Evolutionary conservation across 2,888 invertebrate species (phyloP), one percentile per base, ranked within the genome.

Genomic region (Perdita meconis): DNA sequence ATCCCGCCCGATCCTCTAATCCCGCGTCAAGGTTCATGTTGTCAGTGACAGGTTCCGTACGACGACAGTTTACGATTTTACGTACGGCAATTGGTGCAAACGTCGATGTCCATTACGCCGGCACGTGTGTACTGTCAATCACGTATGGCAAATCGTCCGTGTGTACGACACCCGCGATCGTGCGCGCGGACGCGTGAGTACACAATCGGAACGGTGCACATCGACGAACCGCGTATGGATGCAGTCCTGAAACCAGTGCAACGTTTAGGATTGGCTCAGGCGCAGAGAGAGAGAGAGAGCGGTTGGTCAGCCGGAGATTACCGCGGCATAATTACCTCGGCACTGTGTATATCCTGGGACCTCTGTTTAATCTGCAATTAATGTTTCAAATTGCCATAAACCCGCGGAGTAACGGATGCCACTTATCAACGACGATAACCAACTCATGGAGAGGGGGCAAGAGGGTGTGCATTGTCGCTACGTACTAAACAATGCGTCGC

Each of bases 301-400:
- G 89, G 90, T 86, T 89, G 91, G 90, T 87, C 89, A 87, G 84
- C 87, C 87, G 87, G 88, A 91, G 91, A 91, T 91, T 91, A 91
- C 90, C 87, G 89, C 81, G 86, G 88, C 87, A 90, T 90, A 90
- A 91, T 91, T 90, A 90, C 89, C 89, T 78, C 81, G 60, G 83
- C 83, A 83, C 84, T 81, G 82, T 81, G 82, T 87, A 75, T 80
- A 78, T n/a, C 80, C 79, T 67, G 72, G 82, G 80, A 85, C 86
- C 88, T 86, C 88, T 87, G 90, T 89, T 91, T 91, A 91, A 91
- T 90, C 90, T 89, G 90, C 91, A 90, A 91, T 91, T 90, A 91
- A 91, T 91, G 90, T 90, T 90, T 90, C 90, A 88, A 90, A 91
- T 91, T 91, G 91, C 90, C 90, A 88, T 88, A 85, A 89, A 87